Percentiles rank a stretch among this genome's conserved stretches.
Conservation (phyloP, 2,113 vertebrate genomes). For the Anser cygnoides region DNA sequence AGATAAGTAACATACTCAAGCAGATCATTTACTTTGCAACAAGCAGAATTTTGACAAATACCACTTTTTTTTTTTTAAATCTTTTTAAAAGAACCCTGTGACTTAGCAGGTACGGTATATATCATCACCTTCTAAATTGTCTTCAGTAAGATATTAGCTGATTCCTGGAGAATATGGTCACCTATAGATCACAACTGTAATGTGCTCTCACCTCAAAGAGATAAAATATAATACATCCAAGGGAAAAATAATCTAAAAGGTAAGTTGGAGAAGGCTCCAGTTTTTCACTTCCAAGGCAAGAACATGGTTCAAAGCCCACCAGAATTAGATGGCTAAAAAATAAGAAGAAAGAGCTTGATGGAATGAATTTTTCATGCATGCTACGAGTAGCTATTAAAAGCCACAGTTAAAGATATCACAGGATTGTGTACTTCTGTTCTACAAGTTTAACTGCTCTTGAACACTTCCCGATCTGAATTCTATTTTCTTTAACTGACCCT, state of each 20-base stretch:
- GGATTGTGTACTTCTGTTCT: not conserved
- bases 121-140: not conserved
- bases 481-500: conserved; percentile 19
- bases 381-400: not conserved
- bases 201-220: not conserved
- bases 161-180: not conserved
- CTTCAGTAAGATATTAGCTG: not conserved
- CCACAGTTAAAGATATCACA: not conserved
- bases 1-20: not conserved
- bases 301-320: not conserved
- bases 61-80: not conserved
- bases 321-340: not conserved
- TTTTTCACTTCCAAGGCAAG: not conserved
- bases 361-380: not conserved
- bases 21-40: not conserved
- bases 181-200: not conserved
- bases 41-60: not conserved
- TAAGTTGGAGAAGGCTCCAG: not conserved
- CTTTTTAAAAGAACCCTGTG: not conserved
- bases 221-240: not conserved
- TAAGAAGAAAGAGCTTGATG: not conserved
- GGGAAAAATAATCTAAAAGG: not conserved
- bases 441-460: not conserved
- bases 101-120: not conserved
- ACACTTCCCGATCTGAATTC: not conserved